phyloP scores from a whole-genome alignment of 2,113 vertebrate genomes.

The Oreocharis arfaki region DNA sequence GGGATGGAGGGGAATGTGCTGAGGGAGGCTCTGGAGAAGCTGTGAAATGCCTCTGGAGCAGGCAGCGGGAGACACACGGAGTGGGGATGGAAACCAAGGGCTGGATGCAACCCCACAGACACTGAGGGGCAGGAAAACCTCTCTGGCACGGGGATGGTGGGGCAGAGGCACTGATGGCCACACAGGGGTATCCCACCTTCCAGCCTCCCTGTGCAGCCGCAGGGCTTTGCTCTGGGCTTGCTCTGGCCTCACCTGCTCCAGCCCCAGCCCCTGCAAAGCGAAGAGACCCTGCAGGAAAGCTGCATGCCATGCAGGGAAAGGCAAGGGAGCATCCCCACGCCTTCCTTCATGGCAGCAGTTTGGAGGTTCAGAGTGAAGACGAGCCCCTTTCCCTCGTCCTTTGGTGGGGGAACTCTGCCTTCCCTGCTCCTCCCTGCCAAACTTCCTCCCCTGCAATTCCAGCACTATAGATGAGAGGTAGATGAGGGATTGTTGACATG shows the following conservation, averaged over 20 bases:
- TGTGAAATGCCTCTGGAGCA: not conserved
- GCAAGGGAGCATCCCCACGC: accelerated
- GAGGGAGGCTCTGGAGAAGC: not conserved
- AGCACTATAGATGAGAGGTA: not conserved
- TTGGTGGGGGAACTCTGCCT: not conserved
- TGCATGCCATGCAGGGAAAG: not conserved
- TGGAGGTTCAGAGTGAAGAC: not conserved
- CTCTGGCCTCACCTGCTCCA: not conserved
- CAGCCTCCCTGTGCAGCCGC: not conserved
- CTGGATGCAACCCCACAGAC: not conserved
- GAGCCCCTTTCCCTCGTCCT: not conserved
- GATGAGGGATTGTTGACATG: not conserved
- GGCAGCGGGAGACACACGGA: not conserved
- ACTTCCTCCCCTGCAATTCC: not conserved
- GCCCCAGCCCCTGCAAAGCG: not conserved
- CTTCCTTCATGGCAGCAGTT: not conserved
- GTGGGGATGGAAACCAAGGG: not conserved
- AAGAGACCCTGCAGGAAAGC: not conserved
- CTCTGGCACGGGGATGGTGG: not conserved
- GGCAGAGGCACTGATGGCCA: not conserved
- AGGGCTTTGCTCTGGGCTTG: not conserved
- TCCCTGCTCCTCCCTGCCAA: not conserved
- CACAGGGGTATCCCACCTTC: not conserved
- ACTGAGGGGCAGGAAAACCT: not conserved
- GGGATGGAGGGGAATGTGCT: not conserved